These are phyloP conservation scores for Leptothorax acervorum DNA, from an alignment of 2,888 invertebrate species.

Conservation along the genomic window DNA sequence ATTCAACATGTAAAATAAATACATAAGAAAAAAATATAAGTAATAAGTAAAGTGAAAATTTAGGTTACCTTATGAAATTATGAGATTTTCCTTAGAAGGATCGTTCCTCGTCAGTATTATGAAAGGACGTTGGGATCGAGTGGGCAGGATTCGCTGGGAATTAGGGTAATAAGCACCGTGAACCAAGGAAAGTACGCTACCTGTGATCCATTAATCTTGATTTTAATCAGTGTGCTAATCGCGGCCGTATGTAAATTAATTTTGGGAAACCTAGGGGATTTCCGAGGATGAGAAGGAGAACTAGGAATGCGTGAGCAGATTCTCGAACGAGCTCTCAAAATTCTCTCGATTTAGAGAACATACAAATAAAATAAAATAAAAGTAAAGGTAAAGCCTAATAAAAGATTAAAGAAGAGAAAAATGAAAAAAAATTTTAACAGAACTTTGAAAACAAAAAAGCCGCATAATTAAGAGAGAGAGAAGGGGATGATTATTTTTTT, in stretches of 20 bases:
- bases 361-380: neutral
- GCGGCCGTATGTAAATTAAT: constrained; percentile 78
- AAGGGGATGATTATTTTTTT: neutral
- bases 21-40: neutral
- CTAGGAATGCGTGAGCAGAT: constrained; percentile 55
- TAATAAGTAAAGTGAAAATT: constrained; percentile 19
- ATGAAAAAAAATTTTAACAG: neutral
- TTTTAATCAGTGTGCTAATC: constrained; percentile 80
- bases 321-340: constrained; percentile 47
- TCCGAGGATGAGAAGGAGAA: constrained; percentile 51
- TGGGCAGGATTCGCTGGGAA: constrained; percentile 38
- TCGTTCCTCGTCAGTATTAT: constrained; percentile 31
- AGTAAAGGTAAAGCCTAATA: neutral
- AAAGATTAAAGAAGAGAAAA: neutral
- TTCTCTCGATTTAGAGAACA: neutral
- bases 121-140: constrained; percentile 37
- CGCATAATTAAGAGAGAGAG: neutral
- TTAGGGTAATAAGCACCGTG: constrained; percentile 49
- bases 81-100: constrained; percentile 29
- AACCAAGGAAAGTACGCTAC: constrained; percentile 58
- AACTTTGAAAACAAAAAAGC: neutral
- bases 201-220: constrained; percentile 69
- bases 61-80: constrained; percentile 11
- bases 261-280: constrained; percentile 53
- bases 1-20: neutral